Conservation (phyloP, 2,113 vertebrate genomes). For the Rattus rattus region DNA sequence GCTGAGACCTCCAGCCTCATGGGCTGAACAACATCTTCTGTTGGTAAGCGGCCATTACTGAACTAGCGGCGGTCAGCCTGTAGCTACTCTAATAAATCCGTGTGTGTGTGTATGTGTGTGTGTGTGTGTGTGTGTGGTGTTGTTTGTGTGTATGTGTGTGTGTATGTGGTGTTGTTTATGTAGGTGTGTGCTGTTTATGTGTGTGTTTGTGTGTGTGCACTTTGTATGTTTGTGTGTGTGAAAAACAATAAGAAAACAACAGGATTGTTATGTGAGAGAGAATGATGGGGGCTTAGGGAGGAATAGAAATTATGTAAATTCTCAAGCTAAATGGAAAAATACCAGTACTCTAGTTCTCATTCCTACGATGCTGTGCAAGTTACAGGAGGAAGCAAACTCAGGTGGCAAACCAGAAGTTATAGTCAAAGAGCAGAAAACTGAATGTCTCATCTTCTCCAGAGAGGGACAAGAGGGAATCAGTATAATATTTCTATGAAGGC, state of each 20-base stretch:
- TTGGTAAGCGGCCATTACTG: not conserved
- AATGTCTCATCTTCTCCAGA: not conserved
- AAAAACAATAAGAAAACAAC: not conserved
- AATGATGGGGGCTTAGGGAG: not conserved
- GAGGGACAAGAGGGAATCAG: not conserved
- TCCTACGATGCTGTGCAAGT: not conserved
- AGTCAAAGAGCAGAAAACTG: not conserved
- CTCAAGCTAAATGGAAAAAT: not conserved
- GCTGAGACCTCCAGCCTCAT: not conserved
- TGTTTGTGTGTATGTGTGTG: too few species aligned
- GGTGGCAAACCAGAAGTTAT: not conserved
- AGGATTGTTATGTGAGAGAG: not conserved
- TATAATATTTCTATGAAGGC: not conserved
- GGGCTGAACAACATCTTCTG: not conserved
- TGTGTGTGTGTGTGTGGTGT: not conserved
- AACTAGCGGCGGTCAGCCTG: not conserved
- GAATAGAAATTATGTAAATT: not conserved
- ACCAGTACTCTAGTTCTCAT: not conserved
- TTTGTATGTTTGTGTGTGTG: not conserved
- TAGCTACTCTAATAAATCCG: not conserved
- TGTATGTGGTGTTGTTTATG: too few species aligned
- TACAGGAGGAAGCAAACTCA: not conserved
- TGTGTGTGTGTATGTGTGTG: not conserved
- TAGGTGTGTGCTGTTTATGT: too few species aligned
- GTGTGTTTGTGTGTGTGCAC: not conserved